Base-by-base conservation (phyloP, 2,888 invertebrate genomes). In the Drosophila leonis region DNA sequence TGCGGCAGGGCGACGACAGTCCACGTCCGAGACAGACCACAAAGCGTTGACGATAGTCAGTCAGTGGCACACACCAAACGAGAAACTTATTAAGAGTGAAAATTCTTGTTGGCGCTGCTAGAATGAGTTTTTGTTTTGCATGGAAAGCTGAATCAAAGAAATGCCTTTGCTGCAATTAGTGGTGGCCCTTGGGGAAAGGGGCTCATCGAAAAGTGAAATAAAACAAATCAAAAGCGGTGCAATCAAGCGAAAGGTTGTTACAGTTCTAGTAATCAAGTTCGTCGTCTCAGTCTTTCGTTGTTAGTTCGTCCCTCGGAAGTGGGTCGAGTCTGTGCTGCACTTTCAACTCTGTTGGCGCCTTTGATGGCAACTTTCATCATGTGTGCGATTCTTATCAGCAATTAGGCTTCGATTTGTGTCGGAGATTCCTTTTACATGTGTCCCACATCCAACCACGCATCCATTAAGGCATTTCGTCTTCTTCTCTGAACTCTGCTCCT, bases 41-140 rank as follows among this genome's bases (percentile, higher is more conserved):
- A 63, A 70, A 73, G 76, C 71, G 72, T 67, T 63, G 83, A 78
- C 74, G 79, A 77, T 74, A 85, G 72, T 82, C 86, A 82, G 88
- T 80, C 88, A 88, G 83, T 88, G 83, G 88, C 86, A 85, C 86
- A 85, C 72, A 63, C 64, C 66, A 75, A 88, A 83, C 83, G 62
- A 88, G 86, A 80, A 78, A 86, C 86, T 88, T 88, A 78, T 80
- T 82, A 88, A 86, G 88, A 85, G 88, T 83, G 86, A 85, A 85
- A 85, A 86, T 88, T 88, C 73, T 83, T 56, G 56, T 48, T 39
- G 65, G 39, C 54, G 57, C 44, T 54, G 54, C 65, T 71, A 75
- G 88, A 88, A 85, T 81, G 65, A 54, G 69, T 78, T 75, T 78
- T 72, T 76, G 72, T 65, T 63, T 73, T 80, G 77, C 83, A 79